phyloP scores from a whole-genome alignment of 2,797 vertebrate species.

The Rhyacichthys aspro region DNA sequence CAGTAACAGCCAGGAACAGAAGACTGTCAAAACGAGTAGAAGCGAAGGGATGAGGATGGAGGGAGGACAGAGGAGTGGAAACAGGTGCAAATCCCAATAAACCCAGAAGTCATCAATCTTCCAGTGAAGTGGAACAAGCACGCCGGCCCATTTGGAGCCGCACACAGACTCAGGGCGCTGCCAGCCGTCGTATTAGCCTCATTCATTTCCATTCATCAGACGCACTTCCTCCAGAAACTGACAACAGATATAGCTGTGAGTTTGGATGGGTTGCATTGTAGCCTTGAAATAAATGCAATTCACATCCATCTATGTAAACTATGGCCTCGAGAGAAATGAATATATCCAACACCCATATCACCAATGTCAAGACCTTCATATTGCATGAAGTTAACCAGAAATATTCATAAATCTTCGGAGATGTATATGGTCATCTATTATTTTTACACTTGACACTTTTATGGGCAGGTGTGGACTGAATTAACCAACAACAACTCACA shows the following conservation, averaged over 20 bases:
- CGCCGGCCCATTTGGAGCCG: slow-evolving; percentile 35
- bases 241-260: slow-evolving; percentile 56
- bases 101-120: slow-evolving; percentile 64
- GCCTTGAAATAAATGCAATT: neutral
- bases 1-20: neutral
- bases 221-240: slow-evolving; percentile 51
- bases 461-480: too few relatives aligned
- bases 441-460: too few relatives aligned
- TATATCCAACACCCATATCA: too few relatives aligned
- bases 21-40: neutral
- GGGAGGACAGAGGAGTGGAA: slow-evolving; percentile 8
- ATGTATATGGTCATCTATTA: too few relatives aligned
- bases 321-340: neutral
- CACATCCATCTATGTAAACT: neutral
- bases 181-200: slow-evolving; percentile 14
- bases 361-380: too few relatives aligned
- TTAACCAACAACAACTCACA: too few relatives aligned
- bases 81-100: slow-evolving; percentile 58
- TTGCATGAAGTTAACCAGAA: too few relatives aligned
- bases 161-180: slow-evolving; percentile 10
- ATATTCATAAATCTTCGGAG: too few relatives aligned
- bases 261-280: neutral
- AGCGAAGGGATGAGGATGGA: neutral
- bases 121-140: slow-evolving; percentile 55
- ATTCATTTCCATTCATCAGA: slow-evolving; percentile 32